Evolutionary conservation across 2,888 invertebrate genomes (phyloP), one percentile per base, ranked within the genome.

Genomic region (Mimas tiliae): DNA sequence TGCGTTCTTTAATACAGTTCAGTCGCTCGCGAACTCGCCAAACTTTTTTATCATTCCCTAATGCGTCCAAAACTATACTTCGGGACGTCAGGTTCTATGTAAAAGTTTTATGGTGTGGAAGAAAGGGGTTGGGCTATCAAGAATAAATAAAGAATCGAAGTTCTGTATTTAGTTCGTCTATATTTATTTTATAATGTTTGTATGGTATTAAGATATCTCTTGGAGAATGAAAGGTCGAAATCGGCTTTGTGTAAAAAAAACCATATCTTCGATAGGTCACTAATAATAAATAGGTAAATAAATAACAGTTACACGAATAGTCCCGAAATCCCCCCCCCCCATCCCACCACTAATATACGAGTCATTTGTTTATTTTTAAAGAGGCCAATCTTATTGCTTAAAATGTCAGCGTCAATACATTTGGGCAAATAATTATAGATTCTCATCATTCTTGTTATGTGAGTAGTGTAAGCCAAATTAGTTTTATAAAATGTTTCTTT

Each of bases 51-150:
- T 89, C 86, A 85, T 82, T 79, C 82, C 80, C 80, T 73, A 83
- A 82, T 84, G 83, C 79, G 78, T 74, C 73, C 77, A 77, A 81
- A 90, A 91, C 90, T 90, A 89, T 87, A 58, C 55, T 65, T 58
- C 14, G 55, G 48, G 65, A 47, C 47, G 83, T 85, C 89, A 88
- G 86, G 83, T 87, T 78, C 79, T 84, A 82, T 83, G 84, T 86
- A 90, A 87, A 90, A 91, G 90, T 91, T 92, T 90, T 90, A 91
- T 91, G 91, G 87, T 71, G 82, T 82, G 89, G 89, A 91, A 91
- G 86, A 88, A 91, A 89, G 85, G 90, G 90, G 84, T 87, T 81
- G 80, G 74, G 77, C 86, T 89, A 90, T 90, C 89, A 86, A 82
- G 84, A 83, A 87, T 85, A 86, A 82, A 87, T 85, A 86, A 81